A percentile compares a stretch with the other conserved stretches of the same genome.
Conservation (phyloP, 2,888 invertebrate species). For the Brachyopa scutellaris region DNA sequence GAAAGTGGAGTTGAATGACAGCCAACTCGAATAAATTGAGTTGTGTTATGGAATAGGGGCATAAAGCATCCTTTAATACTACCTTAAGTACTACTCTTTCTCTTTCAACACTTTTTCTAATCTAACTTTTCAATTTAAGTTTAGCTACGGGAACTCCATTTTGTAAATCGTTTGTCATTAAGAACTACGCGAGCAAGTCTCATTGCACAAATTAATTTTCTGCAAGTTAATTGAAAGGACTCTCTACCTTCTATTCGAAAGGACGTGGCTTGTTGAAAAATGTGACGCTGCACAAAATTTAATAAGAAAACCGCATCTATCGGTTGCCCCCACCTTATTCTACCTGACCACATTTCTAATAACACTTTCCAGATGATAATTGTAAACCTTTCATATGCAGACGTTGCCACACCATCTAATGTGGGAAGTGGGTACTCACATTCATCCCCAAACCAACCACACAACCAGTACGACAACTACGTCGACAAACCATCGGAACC, state of each 20-base stretch:
- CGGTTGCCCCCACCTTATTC: not conserved
- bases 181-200: not conserved
- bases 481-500: conserved; percentile 22
- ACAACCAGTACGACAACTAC: not conserved
- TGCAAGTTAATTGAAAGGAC: conserved; percentile 47
- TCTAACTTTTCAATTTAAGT: not conserved
- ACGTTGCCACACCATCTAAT: not conserved
- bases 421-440: too few species aligned
- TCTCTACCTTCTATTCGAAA: not conserved
- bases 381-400: not conserved
- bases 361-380: conserved; percentile 22
- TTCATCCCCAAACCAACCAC: not conserved
- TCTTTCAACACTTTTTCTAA: too few species aligned
- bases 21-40: too few species aligned
- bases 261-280: conserved; percentile 30
- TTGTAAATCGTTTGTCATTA: conserved; percentile 7
- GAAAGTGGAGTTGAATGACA: too few species aligned
- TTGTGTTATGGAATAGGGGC: too few species aligned
- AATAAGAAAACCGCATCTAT: conserved; percentile 44
- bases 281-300: conserved; percentile 37
- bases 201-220: conserved; percentile 40
- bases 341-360: not conserved
- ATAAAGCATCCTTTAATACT: too few species aligned
- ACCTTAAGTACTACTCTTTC: too few species aligned
- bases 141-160: not conserved